A percentile compares a stretch with the other conserved stretches of the same genome.
These are phyloP conservation scores for Actinostola sp. DNA, from an alignment of 92 coral and sea anemone species.

Conservation along the genomic window DNA sequence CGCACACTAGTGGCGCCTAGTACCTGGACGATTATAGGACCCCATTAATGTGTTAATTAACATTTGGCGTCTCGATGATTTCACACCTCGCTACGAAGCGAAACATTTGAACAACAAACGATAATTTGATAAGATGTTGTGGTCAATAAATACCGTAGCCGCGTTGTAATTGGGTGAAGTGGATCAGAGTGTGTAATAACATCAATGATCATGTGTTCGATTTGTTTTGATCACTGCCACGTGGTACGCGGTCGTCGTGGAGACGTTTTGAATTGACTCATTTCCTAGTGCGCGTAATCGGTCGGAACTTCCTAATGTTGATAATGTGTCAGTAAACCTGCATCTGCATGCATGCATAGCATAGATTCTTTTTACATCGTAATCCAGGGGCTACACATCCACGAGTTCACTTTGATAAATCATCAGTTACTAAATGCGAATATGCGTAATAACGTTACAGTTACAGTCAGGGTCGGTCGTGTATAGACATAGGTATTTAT, in stretches of 20 bases:
- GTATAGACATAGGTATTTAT: no score
- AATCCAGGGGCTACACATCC: no score
- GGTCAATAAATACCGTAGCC: conserved; percentile 18
- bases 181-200: conserved; percentile 2
- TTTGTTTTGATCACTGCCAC: conserved; percentile 30
- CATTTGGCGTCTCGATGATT: conserved; percentile 60
- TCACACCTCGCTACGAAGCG: conserved; percentile 54
- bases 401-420: no score
- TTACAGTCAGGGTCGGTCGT: no score
- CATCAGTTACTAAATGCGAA: no score
- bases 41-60: conserved; percentile 48
- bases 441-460: no score
- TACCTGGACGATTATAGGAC: conserved; percentile 14
- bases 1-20: conserved; percentile 75
- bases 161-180: conserved; percentile 27
- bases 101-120: conserved; percentile 17
- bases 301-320: neutral
- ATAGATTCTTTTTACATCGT: no score
- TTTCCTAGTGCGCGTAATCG: neutral
- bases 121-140: conserved; percentile 21
- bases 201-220: conserved; percentile 12
- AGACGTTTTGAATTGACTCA: neutral
- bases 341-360: no score
- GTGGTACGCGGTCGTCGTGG: conserved; percentile 23
- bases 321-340: no score